Evolutionary conservation across 1,140 invertebrate genomes (phyloP).

Genomic region (Drosophila pachea): DNA sequence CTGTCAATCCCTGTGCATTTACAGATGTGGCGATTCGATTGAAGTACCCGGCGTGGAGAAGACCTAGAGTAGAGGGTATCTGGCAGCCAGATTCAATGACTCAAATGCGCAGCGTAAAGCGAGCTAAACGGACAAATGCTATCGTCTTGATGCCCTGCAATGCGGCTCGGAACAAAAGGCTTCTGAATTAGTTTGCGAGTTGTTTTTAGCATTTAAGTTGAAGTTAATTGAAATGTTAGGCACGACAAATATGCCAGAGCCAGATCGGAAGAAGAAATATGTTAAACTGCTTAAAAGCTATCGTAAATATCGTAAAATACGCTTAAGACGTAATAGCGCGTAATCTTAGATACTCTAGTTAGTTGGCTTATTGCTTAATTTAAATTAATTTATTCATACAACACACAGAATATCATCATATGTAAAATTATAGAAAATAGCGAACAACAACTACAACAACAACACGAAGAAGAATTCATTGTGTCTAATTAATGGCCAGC

Average conservation of each 20-base stretch:
- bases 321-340: constrained; percentile 62
- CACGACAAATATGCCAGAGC: constrained; percentile 36
- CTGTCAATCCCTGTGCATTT: too few species aligned
- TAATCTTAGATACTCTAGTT: constrained; percentile 70
- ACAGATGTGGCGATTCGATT: constrained; percentile 69
- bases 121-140: constrained; percentile 54
- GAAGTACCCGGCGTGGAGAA: constrained; percentile 62
- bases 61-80: constrained; percentile 22
- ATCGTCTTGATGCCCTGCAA: constrained; percentile 40
- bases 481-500: constrained; percentile 43
- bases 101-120: constrained; percentile 41
- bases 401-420: constrained; percentile 51
- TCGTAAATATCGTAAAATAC: constrained; percentile 64
- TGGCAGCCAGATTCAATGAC: constrained; percentile 28
- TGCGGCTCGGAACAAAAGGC: constrained; percentile 63
- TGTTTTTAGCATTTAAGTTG: constrained; percentile 51
- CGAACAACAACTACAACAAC: constrained; percentile 35
- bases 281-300: constrained; percentile 44
- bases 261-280: constrained; percentile 22
- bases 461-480: constrained; percentile 22
- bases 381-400: constrained; percentile 75
- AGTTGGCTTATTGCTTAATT: constrained; percentile 75
- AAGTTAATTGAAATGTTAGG: constrained; percentile 57
- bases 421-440: constrained; percentile 65
- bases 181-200: constrained; percentile 40